Evolutionary conservation across 92 coral and sea anemone genomes (phyloP).

Genomic region (Palythoa grandiflora): DNA sequence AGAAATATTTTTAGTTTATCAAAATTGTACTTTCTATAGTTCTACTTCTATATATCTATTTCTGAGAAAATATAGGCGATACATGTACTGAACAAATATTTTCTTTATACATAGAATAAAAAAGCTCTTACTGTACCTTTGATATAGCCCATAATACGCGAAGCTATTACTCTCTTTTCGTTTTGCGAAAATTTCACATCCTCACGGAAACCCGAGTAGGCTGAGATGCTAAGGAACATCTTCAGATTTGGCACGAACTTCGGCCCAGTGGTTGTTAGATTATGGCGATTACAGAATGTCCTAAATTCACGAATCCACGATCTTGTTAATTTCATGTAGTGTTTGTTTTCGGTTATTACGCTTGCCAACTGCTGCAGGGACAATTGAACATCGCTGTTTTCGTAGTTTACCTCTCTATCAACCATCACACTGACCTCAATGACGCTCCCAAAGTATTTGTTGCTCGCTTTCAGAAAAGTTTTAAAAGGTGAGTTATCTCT

Average conservation of each 20-base stretch:
- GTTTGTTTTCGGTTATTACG: conserved; percentile 61
- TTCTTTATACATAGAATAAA: not conserved
- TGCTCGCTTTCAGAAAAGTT: conserved; percentile 58
- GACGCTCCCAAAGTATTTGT: conserved; percentile 56
- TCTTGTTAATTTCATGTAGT: conserved; percentile 53
- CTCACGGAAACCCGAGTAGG: conserved; percentile 42
- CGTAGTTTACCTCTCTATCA: conserved; percentile 55
- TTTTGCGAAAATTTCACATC: conserved; percentile 67
- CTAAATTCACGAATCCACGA: conserved; percentile 73
- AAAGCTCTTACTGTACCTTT: conserved; percentile 16
- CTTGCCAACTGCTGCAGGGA: conserved; percentile 57
- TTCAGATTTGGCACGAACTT: conserved; percentile 26
- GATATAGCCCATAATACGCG: conserved; percentile 74
- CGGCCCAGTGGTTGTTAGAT: conserved; percentile 11
- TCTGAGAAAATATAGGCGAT: too few species aligned
- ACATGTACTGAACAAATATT: not conserved
- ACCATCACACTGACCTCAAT: conserved; percentile 72
- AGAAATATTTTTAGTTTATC: too few species aligned
- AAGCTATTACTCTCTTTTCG: conserved; percentile 57
- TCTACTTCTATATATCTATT: too few species aligned
- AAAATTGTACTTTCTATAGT: too few species aligned
- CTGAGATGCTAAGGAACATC: conserved; percentile 21
- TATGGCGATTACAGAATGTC: conserved; percentile 28
- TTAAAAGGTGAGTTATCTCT: conserved; percentile 67
- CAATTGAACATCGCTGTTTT: conserved; percentile 49